Conservation (phyloP, 2,797 vertebrate species). For the Lepilemur septentrionalis region DNA sequence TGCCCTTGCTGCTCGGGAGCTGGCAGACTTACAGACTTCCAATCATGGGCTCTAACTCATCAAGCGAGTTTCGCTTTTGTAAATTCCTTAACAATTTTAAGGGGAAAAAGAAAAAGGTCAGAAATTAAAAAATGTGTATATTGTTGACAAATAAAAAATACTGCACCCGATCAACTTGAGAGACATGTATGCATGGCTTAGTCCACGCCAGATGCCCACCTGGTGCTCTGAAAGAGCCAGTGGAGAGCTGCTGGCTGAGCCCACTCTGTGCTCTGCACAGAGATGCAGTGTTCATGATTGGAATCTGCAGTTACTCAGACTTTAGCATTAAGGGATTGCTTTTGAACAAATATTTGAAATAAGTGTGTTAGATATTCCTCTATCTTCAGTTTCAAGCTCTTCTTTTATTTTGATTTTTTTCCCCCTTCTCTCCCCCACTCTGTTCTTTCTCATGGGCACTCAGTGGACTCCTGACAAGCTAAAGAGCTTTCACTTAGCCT, state of each 20-base stretch:
- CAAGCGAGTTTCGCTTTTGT: not conserved
- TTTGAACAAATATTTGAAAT: not conserved
- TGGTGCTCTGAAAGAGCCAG: not conserved
- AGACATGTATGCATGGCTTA: not conserved
- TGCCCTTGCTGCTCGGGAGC: not conserved
- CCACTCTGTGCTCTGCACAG: not conserved
- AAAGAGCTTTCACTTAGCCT: not conserved
- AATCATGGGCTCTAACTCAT: not conserved
- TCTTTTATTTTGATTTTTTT: not conserved
- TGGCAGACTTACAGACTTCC: not conserved
- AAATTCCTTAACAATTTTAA: not conserved
- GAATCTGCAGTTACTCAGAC: not conserved
- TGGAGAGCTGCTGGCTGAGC: no score
- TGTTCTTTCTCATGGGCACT: not conserved
- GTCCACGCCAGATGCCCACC: not conserved
- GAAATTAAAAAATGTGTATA: not conserved
- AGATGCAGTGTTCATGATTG: not conserved
- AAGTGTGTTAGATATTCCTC: not conserved
- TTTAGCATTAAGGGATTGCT: not conserved
- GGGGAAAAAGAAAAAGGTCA: not conserved
- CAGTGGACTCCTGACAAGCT: not conserved
- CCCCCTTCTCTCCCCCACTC: not conserved
- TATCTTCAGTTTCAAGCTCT: not conserved
- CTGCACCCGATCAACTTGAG: not conserved
- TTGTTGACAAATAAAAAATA: not conserved